Evolutionary conservation across 37 sponge, comb jelly and placozoan genomes (phyloP).

Genomic region (Bolinopsis microptera): DNA sequence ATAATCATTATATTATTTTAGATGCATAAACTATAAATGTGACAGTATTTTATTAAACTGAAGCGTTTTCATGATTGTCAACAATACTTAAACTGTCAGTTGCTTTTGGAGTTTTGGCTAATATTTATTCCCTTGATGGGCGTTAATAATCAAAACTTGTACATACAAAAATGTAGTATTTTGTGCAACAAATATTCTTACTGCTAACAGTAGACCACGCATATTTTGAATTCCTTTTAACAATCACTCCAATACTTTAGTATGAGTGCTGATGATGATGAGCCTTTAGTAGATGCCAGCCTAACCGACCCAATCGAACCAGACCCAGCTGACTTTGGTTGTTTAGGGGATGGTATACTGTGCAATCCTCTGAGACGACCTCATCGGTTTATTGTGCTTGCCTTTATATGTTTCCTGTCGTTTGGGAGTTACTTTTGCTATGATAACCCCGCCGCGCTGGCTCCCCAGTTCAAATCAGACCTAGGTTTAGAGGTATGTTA

Average conservation of each 20-base stretch:
- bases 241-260: no score
- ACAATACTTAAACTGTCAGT: no score
- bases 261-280: neutral
- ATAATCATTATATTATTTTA: neutral
- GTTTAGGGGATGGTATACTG: constrained; percentile 16
- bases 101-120: no score
- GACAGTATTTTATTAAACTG: no score
- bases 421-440: constrained; percentile 93
- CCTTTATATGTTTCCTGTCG: constrained; percentile 30
- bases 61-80: no score
- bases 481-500: constrained; percentile 23
- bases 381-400: constrained; percentile 22
- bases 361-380: neutral
- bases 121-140: no score
- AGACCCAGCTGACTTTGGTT: constrained; percentile 36
- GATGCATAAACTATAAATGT: no score
- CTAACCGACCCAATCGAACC: neutral
- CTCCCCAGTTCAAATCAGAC: constrained; percentile 35
- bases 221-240: no score
- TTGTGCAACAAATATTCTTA: no score
- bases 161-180: no score
- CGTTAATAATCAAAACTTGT: no score
- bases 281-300: neutral
- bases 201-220: no score
- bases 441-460: constrained; percentile 94